Evolutionary conservation across 2,797 vertebrate genomes (phyloP), one percentile per base, ranked within the genome.

Genomic region (Macropus fuliginosus): DNA sequence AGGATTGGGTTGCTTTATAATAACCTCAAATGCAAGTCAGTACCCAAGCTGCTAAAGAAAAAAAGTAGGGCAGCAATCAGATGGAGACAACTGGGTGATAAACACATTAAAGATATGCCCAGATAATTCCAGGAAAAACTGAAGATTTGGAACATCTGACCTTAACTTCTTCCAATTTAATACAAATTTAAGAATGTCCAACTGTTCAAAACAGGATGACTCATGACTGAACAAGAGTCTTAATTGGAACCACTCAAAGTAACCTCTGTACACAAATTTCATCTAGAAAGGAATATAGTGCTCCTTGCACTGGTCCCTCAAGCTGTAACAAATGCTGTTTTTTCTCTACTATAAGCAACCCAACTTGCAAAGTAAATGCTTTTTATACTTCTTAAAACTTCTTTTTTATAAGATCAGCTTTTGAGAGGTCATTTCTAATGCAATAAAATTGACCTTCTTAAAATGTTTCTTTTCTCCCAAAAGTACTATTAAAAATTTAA

Each of bases 41-140:
- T 87, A 87, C 74, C 74, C 40, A 87, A 87, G 74, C 74, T 87
- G 74, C 40, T 87, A 40, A 74, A 74, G 31, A 81, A 81, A 81
- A 91, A 91, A 91, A 91, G 11, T 91, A 91, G 90, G 90, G 29
- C 90, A 91, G 52, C 90, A 91, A 91, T 91, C 90, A 54, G 90
- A 91, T 91, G 50, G 31, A 91, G 90, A 55, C 90, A 31, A 54
- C 90, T 91, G 55, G 90, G 54, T n/a, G 31, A 91, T 91, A 91
- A 91, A 91, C 54, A 54, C 54, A 54, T 54, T 91, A 91, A 91
- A 91, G 34, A 55, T 14, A 91, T 52, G 21, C 31, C 50, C 90
- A 91, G 90, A 91, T 55, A 54, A 55, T 55, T 91, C 54, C 54
- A 91, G 54, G 50, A 55, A 91, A 54, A 91, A 55, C 90, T 54